Evolutionary conservation across 2,113 vertebrate genomes (phyloP).

Genomic region (Marmota flaviventris): DNA sequence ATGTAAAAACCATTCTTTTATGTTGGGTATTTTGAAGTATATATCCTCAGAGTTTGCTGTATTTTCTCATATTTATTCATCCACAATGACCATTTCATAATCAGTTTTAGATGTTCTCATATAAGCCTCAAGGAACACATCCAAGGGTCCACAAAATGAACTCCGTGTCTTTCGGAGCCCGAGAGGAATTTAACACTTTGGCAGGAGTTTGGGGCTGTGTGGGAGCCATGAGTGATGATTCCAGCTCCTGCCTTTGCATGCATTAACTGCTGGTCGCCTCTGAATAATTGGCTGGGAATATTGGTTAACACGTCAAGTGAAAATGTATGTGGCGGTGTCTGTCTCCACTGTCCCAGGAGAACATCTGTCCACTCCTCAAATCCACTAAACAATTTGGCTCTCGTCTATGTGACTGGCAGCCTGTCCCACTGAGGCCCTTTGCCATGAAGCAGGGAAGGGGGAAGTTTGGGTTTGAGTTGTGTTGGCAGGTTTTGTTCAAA

Average conservation of each 20-base stretch:
- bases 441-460: conserved; percentile 60
- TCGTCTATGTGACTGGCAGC: conserved; percentile 74
- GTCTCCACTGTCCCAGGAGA: conserved; percentile 77
- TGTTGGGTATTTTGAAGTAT: background rate
- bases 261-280: conserved; percentile 76
- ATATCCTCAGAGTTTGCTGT: background rate
- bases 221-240: conserved; percentile 76
- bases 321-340: conserved; percentile 78
- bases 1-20: conserved; percentile 55
- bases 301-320: conserved; percentile 82
- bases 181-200: conserved; percentile 65
- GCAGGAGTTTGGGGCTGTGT: conserved; percentile 57
- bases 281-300: conserved; percentile 80
- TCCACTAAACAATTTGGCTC: conserved; percentile 76
- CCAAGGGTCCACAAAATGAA: conserved; percentile 64
- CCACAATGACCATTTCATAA: conserved; percentile 27
- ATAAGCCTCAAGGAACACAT: background rate
- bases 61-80: conserved; percentile 65
- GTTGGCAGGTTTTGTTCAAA: conserved; percentile 78
- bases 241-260: conserved; percentile 77
- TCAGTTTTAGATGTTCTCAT: conserved; percentile 23
- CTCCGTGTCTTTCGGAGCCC: background rate
- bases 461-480: conserved; percentile 80
- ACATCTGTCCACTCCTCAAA: conserved; percentile 68
- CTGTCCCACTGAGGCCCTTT: conserved; percentile 76